Base-by-base conservation (phyloP, 2,888 invertebrate species). In the Trachelus tabidus region DNA sequence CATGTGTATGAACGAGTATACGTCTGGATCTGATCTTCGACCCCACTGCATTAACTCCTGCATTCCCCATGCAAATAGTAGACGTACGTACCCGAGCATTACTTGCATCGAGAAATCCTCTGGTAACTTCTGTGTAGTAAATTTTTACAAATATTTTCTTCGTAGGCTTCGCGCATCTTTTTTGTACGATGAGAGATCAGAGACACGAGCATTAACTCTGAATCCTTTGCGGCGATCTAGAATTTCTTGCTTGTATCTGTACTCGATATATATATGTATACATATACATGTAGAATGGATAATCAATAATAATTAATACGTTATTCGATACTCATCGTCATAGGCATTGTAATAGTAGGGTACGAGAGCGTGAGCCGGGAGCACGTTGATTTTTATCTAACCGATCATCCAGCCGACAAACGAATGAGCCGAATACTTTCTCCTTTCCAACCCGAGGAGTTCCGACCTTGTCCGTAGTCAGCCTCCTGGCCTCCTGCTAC, bases 341-440 rank as follows among this genome's bases (percentile, higher is more conserved):
- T 12, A 73, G 69, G 30, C 68, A 75, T 79, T 75, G 79, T 75
- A 77, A 75, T 76, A 76, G 76, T 75, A 79, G 76, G 73, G 71
- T 68, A 68, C 33, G 40, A 33, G 68, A 73, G 56, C 77, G 77
- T 79, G 77, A 34, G 73, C 76, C 73, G 40, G 75, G 37, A 75
- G 76, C 79, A 76, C 80, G 76, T 77, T 76, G 80, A 80, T 80
- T 73, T 81, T 81, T 79, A 35, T 73, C 73, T 78, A 76, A 76
- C 78, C 73, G 75, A 68, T 75, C 78, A 73, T 75, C 76, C 79
- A 73, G 76, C 75, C 81, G 77, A 75, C 71, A 80, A 80, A 79
- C 78, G 83, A 85, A 85, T 83, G 82, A 82, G 83, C 81, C 82
- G 83, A 87, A 86, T 87, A 87, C 88, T 89, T 89, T 89, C 89